Evolutionary conservation across 2,797 vertebrate species (phyloP).

Genomic region (Gambelia wislizenii): DNA sequence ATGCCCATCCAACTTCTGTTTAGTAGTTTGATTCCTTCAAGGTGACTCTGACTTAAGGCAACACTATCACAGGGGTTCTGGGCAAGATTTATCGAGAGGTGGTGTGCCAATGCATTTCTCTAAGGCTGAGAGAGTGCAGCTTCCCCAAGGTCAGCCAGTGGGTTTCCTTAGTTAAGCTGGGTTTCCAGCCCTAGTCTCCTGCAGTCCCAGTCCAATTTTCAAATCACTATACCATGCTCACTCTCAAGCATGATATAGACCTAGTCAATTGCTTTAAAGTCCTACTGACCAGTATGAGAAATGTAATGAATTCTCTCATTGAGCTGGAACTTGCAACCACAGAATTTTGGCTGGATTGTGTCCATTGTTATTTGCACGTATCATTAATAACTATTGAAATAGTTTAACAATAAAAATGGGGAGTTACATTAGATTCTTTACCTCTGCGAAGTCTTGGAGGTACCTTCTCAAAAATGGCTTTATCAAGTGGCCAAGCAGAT

Average conservation of each 20-base stretch:
- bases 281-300: background rate
- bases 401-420: background rate
- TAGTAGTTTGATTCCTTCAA: too few relatives aligned
- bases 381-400: background rate
- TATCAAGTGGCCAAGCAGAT: slow-evolving; percentile 85
- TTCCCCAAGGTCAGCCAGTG: too few relatives aligned
- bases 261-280: background rate
- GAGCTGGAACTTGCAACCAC: background rate
- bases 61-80: too few relatives aligned
- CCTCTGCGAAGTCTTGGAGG: slow-evolving; percentile 85
- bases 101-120: too few relatives aligned
- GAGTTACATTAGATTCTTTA: slow-evolving; percentile 58
- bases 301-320: background rate
- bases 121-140: too few relatives aligned
- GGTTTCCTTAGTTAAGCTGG: too few relatives aligned
- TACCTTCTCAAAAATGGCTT: slow-evolving; percentile 79
- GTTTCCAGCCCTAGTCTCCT: too few relatives aligned
- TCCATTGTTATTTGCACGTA: background rate
- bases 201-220: too few relatives aligned
- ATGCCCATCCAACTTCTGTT: too few relatives aligned
- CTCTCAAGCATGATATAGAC: background rate
- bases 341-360: background rate
- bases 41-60: too few relatives aligned
- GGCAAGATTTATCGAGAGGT: too few relatives aligned
- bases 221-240: too few relatives aligned